phyloP scores from a whole-genome alignment of 2,113 vertebrate genomes.

The Takifugu bimaculatus region DNA sequence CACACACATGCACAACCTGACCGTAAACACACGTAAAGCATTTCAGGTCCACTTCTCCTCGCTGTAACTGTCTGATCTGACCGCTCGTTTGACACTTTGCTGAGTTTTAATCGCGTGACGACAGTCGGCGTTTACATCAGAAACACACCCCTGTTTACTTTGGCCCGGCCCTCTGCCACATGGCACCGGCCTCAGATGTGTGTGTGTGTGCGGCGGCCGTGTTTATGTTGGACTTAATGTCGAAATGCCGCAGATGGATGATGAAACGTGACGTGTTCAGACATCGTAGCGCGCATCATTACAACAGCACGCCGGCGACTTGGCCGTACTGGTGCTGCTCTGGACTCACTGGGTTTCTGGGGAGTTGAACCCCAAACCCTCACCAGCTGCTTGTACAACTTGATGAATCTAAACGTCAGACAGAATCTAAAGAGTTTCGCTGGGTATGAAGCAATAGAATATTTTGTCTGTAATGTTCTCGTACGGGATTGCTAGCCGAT shows the following conservation, averaged over 20 bases:
- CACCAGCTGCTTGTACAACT: neutral
- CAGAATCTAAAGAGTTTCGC: too few relatives aligned
- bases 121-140: constrained; percentile 44
- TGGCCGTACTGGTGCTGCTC: constrained; percentile 1
- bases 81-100: too few relatives aligned
- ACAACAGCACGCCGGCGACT: neutral
- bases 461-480: too few relatives aligned
- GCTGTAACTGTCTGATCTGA: too few relatives aligned
- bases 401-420: too few relatives aligned
- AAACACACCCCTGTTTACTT: constrained; percentile 73
- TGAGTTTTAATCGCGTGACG: constrained; percentile 17
- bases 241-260: constrained; percentile 20
- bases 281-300: neutral
- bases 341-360: constrained; percentile 1
- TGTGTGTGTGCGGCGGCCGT: constrained; percentile 22
- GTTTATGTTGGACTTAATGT: constrained; percentile 17
- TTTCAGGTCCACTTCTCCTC: neutral
- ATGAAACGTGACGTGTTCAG: neutral
- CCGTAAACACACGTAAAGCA: constrained; percentile 4
- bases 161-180: constrained; percentile 44
- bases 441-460: too few relatives aligned
- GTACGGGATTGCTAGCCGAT: too few relatives aligned
- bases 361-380: neutral
- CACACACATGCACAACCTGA: constrained; percentile 11
- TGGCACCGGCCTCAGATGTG: constrained; percentile 21